Evolutionary conservation across 1,140 invertebrate genomes (phyloP), one percentile per base, ranked within the genome.

Genomic region (Platyura marginata): DNA sequence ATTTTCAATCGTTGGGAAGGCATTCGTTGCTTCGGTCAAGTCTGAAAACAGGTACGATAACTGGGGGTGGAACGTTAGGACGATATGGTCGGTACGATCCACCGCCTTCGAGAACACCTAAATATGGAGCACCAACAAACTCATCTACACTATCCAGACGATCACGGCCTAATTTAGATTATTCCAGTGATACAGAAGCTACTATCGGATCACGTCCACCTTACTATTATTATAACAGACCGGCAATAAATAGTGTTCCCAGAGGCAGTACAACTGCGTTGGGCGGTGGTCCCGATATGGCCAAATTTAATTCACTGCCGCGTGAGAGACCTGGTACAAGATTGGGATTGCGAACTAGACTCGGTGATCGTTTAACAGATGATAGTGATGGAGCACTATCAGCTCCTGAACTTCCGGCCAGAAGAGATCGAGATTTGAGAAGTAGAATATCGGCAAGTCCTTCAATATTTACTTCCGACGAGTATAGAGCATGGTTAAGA

Each of bases 181-280:
- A 90, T 58, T 86, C 85, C 23, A 94, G 90, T 13, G 92, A 96
- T 55, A 94, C 91, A 0, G 92, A 97, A 67, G 83, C 86, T 2
- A 81, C 79, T 0, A 79, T 79, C 46, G 81, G 80, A 15, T 73
- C 78, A 15, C 69, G 81, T 45, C 75, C 77, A 32, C 77, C 77
- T 29, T 83, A 83, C 55, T 85, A 85, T 52, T 85, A 80, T 54
- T 79, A 80, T 51, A 72, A 63, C 40, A 42, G 59, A 13, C 59
- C 56, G 42, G 67, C 67, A 43, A 57, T 70, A 25, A 66, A 64
- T 48, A 63, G 62, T 43, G 59, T 64, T 51, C 57, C 60, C 19
- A 52, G 62, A 23, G 72, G 49, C 55, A 63, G 51, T 62, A 69
- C 53, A 61, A 71, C 63, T 15, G 45, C 59, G 43, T 16, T 60